These are phyloP conservation scores for Enteromius radiatus DNA, from an alignment of 2,797 vertebrate genomes.

Conservation along the genomic window DNA sequence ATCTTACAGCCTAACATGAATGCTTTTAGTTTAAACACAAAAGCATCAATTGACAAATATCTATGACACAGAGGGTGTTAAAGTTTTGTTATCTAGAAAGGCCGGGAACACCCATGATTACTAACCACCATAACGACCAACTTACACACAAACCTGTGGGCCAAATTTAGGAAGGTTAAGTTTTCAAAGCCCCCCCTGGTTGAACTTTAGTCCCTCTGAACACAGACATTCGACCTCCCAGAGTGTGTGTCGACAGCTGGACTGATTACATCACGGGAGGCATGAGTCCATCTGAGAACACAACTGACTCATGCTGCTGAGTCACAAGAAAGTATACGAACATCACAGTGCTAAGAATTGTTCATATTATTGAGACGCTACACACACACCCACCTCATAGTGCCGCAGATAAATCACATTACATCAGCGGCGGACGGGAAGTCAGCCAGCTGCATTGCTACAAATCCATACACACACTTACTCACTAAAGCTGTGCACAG, in stretches of 20 bases:
- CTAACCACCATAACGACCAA: conserved; percentile 2
- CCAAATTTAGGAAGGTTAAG: conserved; percentile 29
- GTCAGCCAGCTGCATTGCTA: not conserved
- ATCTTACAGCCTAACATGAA: not conserved
- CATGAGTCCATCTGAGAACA: not conserved
- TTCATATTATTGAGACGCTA: not conserved
- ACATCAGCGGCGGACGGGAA: not conserved
- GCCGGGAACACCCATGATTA: conserved; percentile 4
- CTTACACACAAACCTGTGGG: not conserved
- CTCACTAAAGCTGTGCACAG: not conserved
- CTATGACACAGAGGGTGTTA: not conserved
- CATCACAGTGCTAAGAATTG: not conserved
- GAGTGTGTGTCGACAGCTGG: conserved; percentile 25
- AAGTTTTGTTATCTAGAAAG: not conserved
- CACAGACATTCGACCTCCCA: not conserved
- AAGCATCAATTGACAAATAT: not conserved
- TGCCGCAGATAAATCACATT: not conserved
- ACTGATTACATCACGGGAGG: conserved; percentile 20
- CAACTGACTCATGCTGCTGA: conserved; percentile 12
- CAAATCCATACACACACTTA: conserved; percentile 1
- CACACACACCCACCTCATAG: not conserved
- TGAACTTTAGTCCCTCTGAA: conserved; percentile 28
- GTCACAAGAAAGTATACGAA: conserved; percentile 1
- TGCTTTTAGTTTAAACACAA: not conserved
- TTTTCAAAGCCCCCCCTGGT: conserved; percentile 15